Evolutionary conservation across 35 echinoderm and acorn worm genomes (phyloP).

Genomic region (Ptychodera flava): DNA sequence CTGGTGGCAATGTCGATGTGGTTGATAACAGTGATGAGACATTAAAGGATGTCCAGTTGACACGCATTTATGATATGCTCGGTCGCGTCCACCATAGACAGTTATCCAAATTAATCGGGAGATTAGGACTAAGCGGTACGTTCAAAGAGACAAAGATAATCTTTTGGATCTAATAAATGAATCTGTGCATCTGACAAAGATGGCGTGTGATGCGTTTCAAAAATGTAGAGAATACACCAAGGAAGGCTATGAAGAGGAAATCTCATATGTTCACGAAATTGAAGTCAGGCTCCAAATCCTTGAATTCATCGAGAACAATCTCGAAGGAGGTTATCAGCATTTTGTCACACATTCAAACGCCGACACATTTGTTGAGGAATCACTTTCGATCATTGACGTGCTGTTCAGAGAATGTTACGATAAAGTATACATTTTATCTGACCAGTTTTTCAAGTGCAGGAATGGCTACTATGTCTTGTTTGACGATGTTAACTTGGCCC

Average conservation of each 20-base stretch:
- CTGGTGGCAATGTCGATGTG: neutral
- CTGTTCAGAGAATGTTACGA: constrained; percentile 22
- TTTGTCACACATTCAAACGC: neutral
- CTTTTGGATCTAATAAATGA: neutral
- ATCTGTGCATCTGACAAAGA: neutral
- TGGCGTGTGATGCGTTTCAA: constrained; percentile 9
- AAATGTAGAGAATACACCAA: constrained; percentile 11
- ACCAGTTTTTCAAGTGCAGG: constrained; percentile 3
- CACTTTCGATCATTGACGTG: constrained; percentile 5
- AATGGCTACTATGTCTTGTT: constrained; percentile 17
- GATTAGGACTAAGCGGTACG: neutral
- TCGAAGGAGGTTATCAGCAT: neutral
- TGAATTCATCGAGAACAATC: constrained; percentile 11
- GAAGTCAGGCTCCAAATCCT: constrained; percentile 2
- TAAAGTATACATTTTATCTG: too few species aligned
- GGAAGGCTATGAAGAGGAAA: constrained; percentile 4
- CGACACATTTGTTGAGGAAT: constrained; percentile 17
- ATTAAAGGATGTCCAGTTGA: neutral
- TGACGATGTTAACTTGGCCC: constrained; percentile 1
- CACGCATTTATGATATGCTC: constrained; percentile 20
- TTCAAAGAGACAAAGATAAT: neutral
- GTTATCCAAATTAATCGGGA: neutral
- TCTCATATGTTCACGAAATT: constrained; percentile 7
- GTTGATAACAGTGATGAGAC: neutral
- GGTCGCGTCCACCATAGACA: constrained; percentile 6